Evolutionary conservation across 2,797 vertebrate genomes (phyloP).

Genomic region (Anisognathus igniventris): DNA sequence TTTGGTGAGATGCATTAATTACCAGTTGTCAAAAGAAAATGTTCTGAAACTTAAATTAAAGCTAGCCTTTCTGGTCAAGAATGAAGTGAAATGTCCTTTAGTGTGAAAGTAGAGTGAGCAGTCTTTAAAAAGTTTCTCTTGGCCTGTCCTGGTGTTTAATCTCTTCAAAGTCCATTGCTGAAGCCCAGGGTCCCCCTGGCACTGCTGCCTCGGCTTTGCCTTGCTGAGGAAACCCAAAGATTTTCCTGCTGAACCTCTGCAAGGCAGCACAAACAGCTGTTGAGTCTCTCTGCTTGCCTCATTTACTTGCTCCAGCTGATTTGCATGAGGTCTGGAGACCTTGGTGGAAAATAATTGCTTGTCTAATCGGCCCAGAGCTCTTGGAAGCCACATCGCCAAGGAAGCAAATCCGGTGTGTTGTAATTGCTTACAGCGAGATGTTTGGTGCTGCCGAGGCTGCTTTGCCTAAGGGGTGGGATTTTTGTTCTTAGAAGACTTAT

Average conservation of each 20-base stretch:
- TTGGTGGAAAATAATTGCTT: background rate
- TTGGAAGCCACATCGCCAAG: background rate
- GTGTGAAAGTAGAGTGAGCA: background rate
- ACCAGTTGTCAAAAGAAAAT: constrained; percentile 21
- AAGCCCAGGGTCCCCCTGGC: background rate
- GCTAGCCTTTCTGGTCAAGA: background rate
- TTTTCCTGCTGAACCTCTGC: background rate
- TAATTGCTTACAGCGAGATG: background rate
- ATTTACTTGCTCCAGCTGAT: background rate
- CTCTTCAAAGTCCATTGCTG: background rate
- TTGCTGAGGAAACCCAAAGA: background rate
- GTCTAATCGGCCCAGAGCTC: background rate
- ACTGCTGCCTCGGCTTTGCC: background rate
- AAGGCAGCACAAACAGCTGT: background rate
- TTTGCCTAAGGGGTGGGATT: background rate
- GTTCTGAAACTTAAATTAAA: constrained; percentile 7
- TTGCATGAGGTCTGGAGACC: background rate
- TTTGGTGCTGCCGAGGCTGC: background rate
- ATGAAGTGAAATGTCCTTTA: background rate
- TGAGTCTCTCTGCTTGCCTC: background rate
- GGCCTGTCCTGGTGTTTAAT: background rate
- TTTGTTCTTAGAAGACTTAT: background rate
- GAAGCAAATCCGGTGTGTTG: background rate
- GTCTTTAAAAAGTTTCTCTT: background rate
- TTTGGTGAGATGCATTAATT: constrained; percentile 18